phyloP scores from a whole-genome alignment of 1,140 invertebrate species.

The Temnothorax nylanderi region DNA sequence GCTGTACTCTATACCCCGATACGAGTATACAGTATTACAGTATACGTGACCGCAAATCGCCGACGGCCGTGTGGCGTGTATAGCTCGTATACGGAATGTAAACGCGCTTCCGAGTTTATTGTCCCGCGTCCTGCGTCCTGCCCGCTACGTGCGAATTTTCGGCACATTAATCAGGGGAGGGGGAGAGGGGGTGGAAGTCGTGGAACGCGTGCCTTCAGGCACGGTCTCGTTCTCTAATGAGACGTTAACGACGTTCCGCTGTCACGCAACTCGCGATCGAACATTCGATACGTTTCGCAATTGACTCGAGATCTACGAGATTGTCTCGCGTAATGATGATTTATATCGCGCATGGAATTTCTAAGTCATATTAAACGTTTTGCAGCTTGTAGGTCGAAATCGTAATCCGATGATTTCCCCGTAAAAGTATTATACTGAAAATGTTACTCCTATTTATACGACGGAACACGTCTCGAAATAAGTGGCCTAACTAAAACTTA shows the following conservation, averaged over 20 bases:
- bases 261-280: not conserved
- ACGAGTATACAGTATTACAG: too few relatives aligned
- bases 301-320: not conserved
- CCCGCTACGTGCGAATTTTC: conserved; percentile 29
- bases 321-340: not conserved
- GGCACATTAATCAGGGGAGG: not conserved
- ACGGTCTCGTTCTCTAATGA: not conserved
- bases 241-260: not conserved
- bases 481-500: not conserved
- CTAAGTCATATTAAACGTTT: not conserved
- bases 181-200: too few relatives aligned
- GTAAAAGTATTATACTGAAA: too few relatives aligned
- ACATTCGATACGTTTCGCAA: not conserved
- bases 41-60: conserved; percentile 57
- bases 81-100: conserved; percentile 19
- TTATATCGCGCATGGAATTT: not conserved
- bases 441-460: not conserved
- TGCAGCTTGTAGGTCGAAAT: not conserved
- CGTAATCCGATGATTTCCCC: too few relatives aligned
- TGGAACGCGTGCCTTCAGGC: too few relatives aligned
- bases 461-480: not conserved
- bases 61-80: not conserved
- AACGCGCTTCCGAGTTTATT: conserved; percentile 30
- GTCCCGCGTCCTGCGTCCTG: not conserved
- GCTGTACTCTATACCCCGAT: not conserved